Evolutionary conservation across 2,113 vertebrate species (phyloP), one percentile per base, ranked within the genome.

Genomic region (Cyanoderma ruficeps): DNA sequence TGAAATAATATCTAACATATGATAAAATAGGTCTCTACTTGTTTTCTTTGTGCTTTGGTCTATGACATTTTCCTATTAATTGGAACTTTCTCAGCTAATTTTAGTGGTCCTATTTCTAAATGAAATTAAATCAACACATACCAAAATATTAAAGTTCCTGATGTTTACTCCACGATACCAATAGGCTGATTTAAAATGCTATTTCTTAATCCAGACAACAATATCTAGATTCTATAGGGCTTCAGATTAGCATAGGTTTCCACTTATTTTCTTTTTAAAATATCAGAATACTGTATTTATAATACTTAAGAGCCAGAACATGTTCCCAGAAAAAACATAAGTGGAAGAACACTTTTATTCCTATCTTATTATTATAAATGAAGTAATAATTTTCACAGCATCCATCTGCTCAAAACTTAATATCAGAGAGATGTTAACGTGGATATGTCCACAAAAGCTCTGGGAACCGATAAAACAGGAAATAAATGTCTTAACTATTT

Each of bases 401-500:
- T 78, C 91, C 82, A 95, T 95, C 87, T 91, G 87, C 87, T 96
- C 92, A 88, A 78, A 97, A 95, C 64, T 84, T 89, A 91, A 7
- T 94, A 96, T 88, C 64, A 88, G 75, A 74, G 61, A 94, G 85
- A 96, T 78, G 55, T 81, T 81, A 91, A 88, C 10, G 1, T 30
- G 63, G 85, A 75, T 83, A 90, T 90, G 92, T 15, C 70, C 72
- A 83, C 92, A 96, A 95, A 95, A 95, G 35, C 78, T 41, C 90
- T 67, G 39, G 33, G 39, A 94, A 83, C 42, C 77, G 85, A 93
- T 83, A 91, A 90, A 94, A 77, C 39, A 86, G 59, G 50, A 96
- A 96, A 96, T 88, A 94, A 94, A 93, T 83, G 85, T 52, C 75
- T 92, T 92, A 93, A 92, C 72, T 87, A 67, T 93, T 95, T 86